Percentiles rank a stretch among this genome's conserved stretches.
Conservation (phyloP, 2,113 vertebrate genomes). For the Menidia beryllina region DNA sequence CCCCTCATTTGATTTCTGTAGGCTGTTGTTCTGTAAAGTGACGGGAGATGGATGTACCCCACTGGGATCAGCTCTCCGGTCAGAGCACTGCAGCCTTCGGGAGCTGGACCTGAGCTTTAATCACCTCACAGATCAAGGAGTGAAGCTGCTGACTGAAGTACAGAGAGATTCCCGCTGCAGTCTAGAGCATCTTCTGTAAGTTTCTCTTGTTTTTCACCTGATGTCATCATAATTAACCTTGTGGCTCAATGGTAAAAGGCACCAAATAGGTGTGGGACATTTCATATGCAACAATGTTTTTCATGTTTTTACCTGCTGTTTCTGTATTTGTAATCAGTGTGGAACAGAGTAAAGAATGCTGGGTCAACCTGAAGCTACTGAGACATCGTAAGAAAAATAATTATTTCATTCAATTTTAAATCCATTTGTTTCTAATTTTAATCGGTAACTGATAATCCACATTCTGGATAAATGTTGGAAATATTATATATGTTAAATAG, state of each 20-base stretch:
- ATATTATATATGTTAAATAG: too few relatives aligned
- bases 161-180: conserved; percentile 19
- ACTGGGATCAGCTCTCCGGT: conserved; percentile 29
- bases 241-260: too few relatives aligned
- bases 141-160: conserved; percentile 18
- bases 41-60: conserved; percentile 32
- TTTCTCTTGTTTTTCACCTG: not conserved
- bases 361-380: conserved; percentile 45
- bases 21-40: conserved; percentile 52
- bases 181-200: conserved; percentile 40
- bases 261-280: too few relatives aligned
- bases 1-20: conserved; percentile 14
- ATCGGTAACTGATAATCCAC: too few relatives aligned
- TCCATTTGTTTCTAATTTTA: too few relatives aligned
- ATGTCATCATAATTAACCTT: too few relatives aligned
- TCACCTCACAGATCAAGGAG: conserved; percentile 34
- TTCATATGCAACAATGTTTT: not conserved
- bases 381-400: conserved; percentile 28
- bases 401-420: not conserved
- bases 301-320: not conserved
- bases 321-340: conserved; percentile 22
- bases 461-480: too few relatives aligned
- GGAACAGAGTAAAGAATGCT: conserved; percentile 28
- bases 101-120: conserved; percentile 55
- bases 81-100: conserved; percentile 21